phyloP scores from a whole-genome alignment of 2,888 invertebrate genomes.

The Lithophane leautieri region DNA sequence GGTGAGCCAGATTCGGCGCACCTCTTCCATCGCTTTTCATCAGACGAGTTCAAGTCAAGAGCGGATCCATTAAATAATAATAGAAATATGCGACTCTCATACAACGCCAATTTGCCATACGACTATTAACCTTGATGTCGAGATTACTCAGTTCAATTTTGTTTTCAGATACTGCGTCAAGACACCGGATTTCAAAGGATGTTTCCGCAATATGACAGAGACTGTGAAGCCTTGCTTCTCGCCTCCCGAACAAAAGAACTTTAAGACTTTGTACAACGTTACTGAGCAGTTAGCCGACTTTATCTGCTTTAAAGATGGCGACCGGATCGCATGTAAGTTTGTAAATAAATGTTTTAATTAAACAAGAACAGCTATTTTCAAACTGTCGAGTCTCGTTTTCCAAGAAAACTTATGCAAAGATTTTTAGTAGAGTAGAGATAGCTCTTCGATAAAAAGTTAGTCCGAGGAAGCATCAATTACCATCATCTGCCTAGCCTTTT shows the following conservation, averaged over 20 bases:
- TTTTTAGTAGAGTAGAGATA: not conserved
- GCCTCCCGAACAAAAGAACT: slow-evolving; percentile 90
- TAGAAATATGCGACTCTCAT: slow-evolving; percentile 13
- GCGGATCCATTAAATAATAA: slow-evolving; percentile 42
- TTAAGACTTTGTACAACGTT: slow-evolving; percentile 92
- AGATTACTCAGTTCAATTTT: not conserved
- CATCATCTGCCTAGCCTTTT: too few relatives aligned
- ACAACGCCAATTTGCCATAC: not conserved
- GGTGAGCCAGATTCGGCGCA: not conserved
- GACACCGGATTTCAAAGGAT: slow-evolving; percentile 83
- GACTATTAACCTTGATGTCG: not conserved
- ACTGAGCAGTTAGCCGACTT: slow-evolving; percentile 93
- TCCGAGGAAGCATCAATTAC: not conserved
- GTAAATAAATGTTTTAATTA: not conserved
- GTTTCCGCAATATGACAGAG: slow-evolving; percentile 76
- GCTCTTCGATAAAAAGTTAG: not conserved
- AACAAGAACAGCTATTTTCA: not conserved
- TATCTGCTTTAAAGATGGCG: slow-evolving; percentile 95
- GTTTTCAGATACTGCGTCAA: slow-evolving; percentile 80
- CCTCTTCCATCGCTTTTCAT: slow-evolving; percentile 19
- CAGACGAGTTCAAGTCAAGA: slow-evolving; percentile 31
- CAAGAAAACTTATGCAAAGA: not conserved
- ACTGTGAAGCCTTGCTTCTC: slow-evolving; percentile 91
- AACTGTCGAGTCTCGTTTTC: not conserved
- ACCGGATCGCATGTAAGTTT: slow-evolving; percentile 94